Conservation (phyloP, 2,888 invertebrate species). For the Chymomyza amoena region DNA sequence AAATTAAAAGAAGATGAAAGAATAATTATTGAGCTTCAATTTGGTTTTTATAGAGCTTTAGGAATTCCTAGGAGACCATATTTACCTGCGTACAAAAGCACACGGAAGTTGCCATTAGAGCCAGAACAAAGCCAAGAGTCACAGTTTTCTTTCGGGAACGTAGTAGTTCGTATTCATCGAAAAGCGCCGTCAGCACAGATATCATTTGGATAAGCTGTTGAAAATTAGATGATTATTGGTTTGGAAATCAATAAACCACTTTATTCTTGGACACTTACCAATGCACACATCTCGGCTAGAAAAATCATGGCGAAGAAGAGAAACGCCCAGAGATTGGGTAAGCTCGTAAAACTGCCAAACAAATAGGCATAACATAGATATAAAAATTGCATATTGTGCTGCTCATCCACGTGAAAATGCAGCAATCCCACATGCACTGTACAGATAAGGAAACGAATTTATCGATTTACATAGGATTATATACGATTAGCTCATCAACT, state of each 20-base stretch:
- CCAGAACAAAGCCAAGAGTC: conserved; percentile 49
- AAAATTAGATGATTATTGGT: not conserved
- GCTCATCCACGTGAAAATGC: conserved; percentile 66
- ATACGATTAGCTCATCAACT: not conserved
- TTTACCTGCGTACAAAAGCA: conserved; percentile 76
- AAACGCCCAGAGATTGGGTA: conserved; percentile 83
- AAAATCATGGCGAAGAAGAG: conserved; percentile 89
- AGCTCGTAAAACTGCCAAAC: conserved; percentile 67
- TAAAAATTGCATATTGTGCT: conserved; percentile 73
- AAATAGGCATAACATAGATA: conserved; percentile 72
- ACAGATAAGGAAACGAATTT: not conserved
- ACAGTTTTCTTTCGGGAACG: conserved; percentile 56
- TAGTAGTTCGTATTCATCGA: conserved; percentile 74
- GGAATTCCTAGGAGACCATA: not conserved
- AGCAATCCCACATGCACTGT: conserved; percentile 72
- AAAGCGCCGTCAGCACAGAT: conserved; percentile 73
- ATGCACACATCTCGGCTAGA: conserved; percentile 86
- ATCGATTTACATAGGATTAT: too few species aligned
- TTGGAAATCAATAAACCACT: not conserved
- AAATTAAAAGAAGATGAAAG: not conserved
- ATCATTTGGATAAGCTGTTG: conserved; percentile 72
- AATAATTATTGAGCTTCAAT: too few species aligned
- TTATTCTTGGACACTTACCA: conserved; percentile 81
- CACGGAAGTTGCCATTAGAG: conserved; percentile 57
- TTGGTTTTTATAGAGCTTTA: too few species aligned